These are phyloP conservation scores for Drosophila fulvimacula DNA, from an alignment of 2,888 invertebrate species.

Conservation along the genomic window DNA sequence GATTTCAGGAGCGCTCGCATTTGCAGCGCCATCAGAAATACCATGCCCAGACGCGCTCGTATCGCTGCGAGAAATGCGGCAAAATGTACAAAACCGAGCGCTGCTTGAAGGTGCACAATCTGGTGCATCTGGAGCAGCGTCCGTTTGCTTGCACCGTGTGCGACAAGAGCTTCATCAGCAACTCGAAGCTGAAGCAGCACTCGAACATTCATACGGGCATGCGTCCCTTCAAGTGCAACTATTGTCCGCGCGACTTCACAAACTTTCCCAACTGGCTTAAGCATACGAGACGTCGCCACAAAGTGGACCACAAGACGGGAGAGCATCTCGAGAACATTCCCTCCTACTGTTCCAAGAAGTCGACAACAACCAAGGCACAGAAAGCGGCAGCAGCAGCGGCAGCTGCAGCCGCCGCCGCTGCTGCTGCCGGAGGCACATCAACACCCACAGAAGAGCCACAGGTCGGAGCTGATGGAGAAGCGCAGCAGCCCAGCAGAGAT, in stretches of 20 bases:
- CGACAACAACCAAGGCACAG: conserved; percentile 71
- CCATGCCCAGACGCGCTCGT: conserved; percentile 83
- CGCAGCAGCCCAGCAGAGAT: conserved; percentile 16
- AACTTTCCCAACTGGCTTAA: conserved; percentile 88
- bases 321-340: conserved; percentile 84
- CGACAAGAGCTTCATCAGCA: conserved; percentile 87
- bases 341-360: conserved; percentile 83
- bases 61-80: conserved; percentile 84
- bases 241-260: conserved; percentile 87
- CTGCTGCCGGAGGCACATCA: conserved; percentile 17
- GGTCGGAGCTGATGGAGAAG: conserved; percentile 7
- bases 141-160: conserved; percentile 86
- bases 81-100: conserved; percentile 86
- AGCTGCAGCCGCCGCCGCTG: conserved; percentile 49
- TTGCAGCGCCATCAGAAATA: conserved; percentile 84
- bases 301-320: conserved; percentile 85
- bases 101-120: conserved; percentile 86
- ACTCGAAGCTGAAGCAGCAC: conserved; percentile 87
- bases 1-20: conserved; percentile 85
- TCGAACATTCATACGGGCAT: conserved; percentile 87
- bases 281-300: conserved; percentile 87
- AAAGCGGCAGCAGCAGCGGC: conserved; percentile 68
- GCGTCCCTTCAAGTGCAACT: conserved; percentile 87
- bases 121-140: conserved; percentile 86
- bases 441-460: conserved; percentile 21